phyloP scores from a whole-genome alignment of 2,888 invertebrate species.

The Ornithoptera priamus region DNA sequence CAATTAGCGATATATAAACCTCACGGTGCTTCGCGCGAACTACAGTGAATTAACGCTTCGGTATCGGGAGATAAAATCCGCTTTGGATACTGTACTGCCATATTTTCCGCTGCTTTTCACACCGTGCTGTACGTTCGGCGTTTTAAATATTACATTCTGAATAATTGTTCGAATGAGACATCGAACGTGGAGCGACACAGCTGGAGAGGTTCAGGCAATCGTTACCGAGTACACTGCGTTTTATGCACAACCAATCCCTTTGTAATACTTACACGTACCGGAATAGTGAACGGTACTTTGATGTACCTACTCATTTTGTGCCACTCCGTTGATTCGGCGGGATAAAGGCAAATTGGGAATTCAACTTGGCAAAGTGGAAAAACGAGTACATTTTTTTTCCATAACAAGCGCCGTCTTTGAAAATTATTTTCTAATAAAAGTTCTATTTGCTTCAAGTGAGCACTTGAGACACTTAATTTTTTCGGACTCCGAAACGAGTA shows the following conservation, averaged over 20 bases:
- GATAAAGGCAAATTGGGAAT: slow-evolving; percentile 31
- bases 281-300: slow-evolving; percentile 45
- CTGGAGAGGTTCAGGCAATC: slow-evolving; percentile 39
- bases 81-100: slow-evolving; percentile 41
- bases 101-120: slow-evolving; percentile 62
- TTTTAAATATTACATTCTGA: slow-evolving; percentile 46
- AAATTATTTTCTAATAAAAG: slow-evolving; percentile 28
- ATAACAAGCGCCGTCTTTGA: slow-evolving; percentile 26
- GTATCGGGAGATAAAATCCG: slow-evolving; percentile 38
- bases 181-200: slow-evolving; percentile 59
- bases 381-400: slow-evolving; percentile 24
- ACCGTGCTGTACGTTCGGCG: slow-evolving; percentile 57
- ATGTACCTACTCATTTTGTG: slow-evolving; percentile 32
- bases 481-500: neutral
- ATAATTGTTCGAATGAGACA: slow-evolving; percentile 76
- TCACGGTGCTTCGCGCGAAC: slow-evolving; percentile 23
- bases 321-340: slow-evolving; percentile 28
- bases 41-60: slow-evolving; percentile 42
- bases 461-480: slow-evolving; percentile 14
- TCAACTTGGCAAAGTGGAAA: slow-evolving; percentile 28
- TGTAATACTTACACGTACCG: slow-evolving; percentile 46
- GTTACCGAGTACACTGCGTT: slow-evolving; percentile 40
- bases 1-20: slow-evolving; percentile 31
- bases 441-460: slow-evolving; percentile 21
- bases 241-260: slow-evolving; percentile 45